Base-by-base conservation (phyloP, 2,888 invertebrate species). In the Cheiracanthium punctorium region DNA sequence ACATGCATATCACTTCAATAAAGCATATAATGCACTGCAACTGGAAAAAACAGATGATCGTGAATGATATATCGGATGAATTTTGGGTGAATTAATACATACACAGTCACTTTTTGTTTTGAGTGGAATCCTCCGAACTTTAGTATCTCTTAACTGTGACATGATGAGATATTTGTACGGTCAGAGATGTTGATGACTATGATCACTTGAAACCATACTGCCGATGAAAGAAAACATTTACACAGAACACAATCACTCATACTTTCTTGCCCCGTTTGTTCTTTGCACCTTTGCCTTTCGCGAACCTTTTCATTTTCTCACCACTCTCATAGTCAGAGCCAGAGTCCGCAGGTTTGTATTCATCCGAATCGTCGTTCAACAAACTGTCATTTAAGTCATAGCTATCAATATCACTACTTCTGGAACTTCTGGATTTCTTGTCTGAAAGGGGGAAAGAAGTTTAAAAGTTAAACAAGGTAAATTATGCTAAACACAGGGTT, bases 281-380 rank as follows among this genome's bases (percentile, higher is more conserved):
- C 67, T 87, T 82, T 10, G 64, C 76, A 33, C 29, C 77, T 29
- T 81, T 81, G 5, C 32, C 88, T 75, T 88, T 89, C 29, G 82
- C 80, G 17, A 89, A 64, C 69, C 80, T 80, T n/a, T 89, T 88
- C 17, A 85, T 58, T 73, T 89, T 89, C 32, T 89, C 89, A 37
- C 88, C 89, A 58, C 89, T 89, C 20, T 88, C 88, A 52, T 84
- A 89, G 48, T 90, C 88, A 65, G 87, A 88, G 69, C 89, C 89
- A 75, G 88, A 88, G 37, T 89, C 88, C 48, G 80, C 76, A 28
- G 81, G 87, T 58, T 87, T 81, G 64, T 76, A 80, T 28, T 77
- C 77, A 65, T 80, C 80, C 10, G 80, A 74, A 29, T 85, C 85
- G 5, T 79, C 88, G 58, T 88, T 86, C 65, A 86, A 33, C 24